Percentiles rank a stretch among this genome's conserved stretches.
phyloP scores from a whole-genome alignment of 2,797 vertebrate genomes.

The Dromococcyx pavoninus region DNA sequence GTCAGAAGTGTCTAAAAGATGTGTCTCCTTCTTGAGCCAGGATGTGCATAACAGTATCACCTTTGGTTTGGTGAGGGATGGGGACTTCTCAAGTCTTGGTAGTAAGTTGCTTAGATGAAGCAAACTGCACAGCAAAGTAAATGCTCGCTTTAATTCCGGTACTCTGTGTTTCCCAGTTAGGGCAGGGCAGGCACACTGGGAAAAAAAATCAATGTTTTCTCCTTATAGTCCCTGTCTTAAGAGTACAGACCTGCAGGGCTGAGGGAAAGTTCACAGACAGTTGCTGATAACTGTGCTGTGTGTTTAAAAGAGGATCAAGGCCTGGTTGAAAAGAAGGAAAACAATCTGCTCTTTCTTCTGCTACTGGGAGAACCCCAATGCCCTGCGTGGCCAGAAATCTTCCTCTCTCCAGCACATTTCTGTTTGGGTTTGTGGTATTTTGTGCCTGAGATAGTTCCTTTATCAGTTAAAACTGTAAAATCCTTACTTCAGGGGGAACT shows the following conservation, averaged over 20 bases:
- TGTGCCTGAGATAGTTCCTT: background rate
- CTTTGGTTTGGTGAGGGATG: background rate
- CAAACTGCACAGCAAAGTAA: background rate
- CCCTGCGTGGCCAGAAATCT: background rate
- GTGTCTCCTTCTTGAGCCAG: background rate
- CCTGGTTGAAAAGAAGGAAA: background rate
- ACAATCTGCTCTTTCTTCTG: background rate
- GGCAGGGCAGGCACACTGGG: background rate
- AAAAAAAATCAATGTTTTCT: background rate
- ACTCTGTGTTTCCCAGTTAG: background rate
- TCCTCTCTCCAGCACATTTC: background rate
- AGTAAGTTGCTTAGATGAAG: background rate
- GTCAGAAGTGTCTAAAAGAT: background rate
- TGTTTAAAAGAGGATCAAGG: background rate
- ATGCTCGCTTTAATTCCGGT: background rate
- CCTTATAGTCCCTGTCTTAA: background rate
- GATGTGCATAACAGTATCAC: background rate
- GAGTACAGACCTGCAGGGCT: background rate
- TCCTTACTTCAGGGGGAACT: background rate
- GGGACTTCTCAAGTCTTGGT: background rate
- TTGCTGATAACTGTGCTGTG: background rate
- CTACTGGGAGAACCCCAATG: background rate
- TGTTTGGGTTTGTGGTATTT: background rate
- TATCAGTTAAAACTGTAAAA: background rate
- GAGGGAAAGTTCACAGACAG: background rate